Base-by-base conservation (phyloP, 2,797 vertebrate genomes). In the Hippopotamyrus pictus region DNA sequence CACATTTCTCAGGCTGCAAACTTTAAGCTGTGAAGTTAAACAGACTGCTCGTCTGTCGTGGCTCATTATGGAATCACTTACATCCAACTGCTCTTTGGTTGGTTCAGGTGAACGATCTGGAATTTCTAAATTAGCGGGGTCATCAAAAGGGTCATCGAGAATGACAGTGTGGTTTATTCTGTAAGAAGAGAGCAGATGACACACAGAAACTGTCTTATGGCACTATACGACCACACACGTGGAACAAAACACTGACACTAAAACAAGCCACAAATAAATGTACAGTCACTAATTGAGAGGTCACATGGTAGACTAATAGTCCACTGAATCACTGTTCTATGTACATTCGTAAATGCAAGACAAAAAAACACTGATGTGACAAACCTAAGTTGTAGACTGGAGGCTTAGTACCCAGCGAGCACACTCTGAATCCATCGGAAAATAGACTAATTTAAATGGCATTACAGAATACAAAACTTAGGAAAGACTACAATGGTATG, bases 91-190 rank as follows among this genome's bases (percentile, higher is more conserved):
- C 14, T 97, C 97, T 92, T 95, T 98, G 11, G 97, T 99, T 53
- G 98, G 98, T 88, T 99, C 98, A 53, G 98, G 98, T 0, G 98
- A 99, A 62, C 95, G 93, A 92, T 99, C 98, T 5, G 98, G 98
- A 91, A 99, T 93, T 11, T 94, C 94, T 88, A 99, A 94, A 89
- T 96, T 96, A 44, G 96, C 92, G 3, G 98, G 98, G 86, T 99
- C 98, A 92, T 99, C 98, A 91, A 97, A 99, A 0, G 98, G 98
- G 92, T 99, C 98, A 19, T 99, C 98, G 91, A 99, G 95, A 93
- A 99, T 96, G 73, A 99, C 97, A 0, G 98, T 98, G 92, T 99
- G 98, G 94, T 98, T 99, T 95, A 99, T 98, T 95, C 98, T 99
- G 92, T 65, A 4, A 91, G 92, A 89, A 91, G 88, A 46, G n/a